These are phyloP conservation scores for Melolontha melolontha DNA, from an alignment of 2,888 invertebrate genomes.

Conservation along the genomic window DNA sequence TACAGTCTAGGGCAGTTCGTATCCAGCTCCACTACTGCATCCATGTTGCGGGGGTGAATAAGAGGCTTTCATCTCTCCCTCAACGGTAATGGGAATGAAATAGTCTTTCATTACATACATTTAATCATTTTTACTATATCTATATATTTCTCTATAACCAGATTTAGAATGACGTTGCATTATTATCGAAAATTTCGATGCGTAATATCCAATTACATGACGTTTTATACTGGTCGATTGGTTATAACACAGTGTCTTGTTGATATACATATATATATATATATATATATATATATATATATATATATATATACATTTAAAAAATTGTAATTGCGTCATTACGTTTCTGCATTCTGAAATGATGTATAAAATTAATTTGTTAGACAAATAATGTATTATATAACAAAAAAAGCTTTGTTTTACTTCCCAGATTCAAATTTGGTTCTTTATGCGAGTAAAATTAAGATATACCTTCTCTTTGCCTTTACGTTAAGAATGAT, in stretches of 20 bases:
- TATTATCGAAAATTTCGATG: conserved; percentile 54
- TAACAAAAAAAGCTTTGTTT: no score
- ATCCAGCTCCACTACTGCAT: conserved; percentile 15
- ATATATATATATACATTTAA: no score
- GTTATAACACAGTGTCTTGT: conserved; percentile 36
- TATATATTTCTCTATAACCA: conserved; percentile 48
- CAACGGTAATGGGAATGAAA: conserved; percentile 50
- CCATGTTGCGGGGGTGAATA: conserved; percentile 45
- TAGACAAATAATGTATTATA: no score
- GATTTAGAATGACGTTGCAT: conserved; percentile 53
- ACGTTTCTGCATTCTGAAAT: no score
- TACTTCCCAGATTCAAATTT: no score
- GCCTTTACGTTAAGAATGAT: no score
- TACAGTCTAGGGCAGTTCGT: conserved; percentile 45
- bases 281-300: no score
- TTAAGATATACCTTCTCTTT: no score
- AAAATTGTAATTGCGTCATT: no score
- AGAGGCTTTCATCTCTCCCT: conserved; percentile 43
- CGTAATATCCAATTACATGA: conserved; percentile 55
- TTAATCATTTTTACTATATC: conserved; percentile 50
- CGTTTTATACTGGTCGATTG: conserved; percentile 48
- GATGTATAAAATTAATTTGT: no score
- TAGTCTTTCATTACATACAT: conserved; percentile 53
- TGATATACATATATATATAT: no score
- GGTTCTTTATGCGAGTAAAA: no score